Evolutionary conservation across 2,888 invertebrate species (phyloP), one percentile per base, ranked within the genome.

Genomic region (Ceriagrion tenellum): DNA sequence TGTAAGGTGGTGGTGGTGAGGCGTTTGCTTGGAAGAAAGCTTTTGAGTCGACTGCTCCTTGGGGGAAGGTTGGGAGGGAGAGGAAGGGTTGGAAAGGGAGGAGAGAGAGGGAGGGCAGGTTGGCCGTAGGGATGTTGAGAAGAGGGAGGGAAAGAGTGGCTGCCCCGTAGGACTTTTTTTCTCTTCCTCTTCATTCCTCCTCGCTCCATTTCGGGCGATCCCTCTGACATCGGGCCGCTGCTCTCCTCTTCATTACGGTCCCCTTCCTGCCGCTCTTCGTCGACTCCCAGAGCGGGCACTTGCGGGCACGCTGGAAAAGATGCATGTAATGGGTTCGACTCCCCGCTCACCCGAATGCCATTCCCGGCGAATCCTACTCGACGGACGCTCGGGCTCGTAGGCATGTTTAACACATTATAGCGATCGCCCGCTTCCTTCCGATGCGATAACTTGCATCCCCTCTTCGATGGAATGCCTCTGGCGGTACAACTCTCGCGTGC

Each of bases 31-130:
- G 88, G 55, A 55, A 55, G 89, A 69, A 93, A 40, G n/a, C 26
- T 63, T 69, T 26, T 69, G 69, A 93, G 93, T 93, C 74, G 93
- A 93, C 93, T 93, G 93, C 93, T 93, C 93, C 93, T 93, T 74
- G n/a, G 93, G 69, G 91, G 59, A n/a, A n/a, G n/a, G n/a, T n/a
- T n/a, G 30, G 35, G 90, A 35, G 35, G 26, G n/a, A 6, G 26
- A 56, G 40, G 69, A 23, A 12, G 26, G 26, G 91, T 23, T 40
- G 23, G 13, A 30, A 56, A 26, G 16, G 90, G 56, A 26, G 26
- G 90, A 26, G 30, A 30, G 90, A 30, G 30, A 10, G n/a, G 26
- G 26, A 56, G 40, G 69, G 69, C n/a, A 12, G 26, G 91, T 23
- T 40, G 23, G 30, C 23, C 59, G 18, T 3, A 16, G 56, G 56